Evolutionary conservation across 2,888 invertebrate genomes (phyloP), one percentile per base, ranked within the genome.

Genomic region (Phaedon cochleariae): DNA sequence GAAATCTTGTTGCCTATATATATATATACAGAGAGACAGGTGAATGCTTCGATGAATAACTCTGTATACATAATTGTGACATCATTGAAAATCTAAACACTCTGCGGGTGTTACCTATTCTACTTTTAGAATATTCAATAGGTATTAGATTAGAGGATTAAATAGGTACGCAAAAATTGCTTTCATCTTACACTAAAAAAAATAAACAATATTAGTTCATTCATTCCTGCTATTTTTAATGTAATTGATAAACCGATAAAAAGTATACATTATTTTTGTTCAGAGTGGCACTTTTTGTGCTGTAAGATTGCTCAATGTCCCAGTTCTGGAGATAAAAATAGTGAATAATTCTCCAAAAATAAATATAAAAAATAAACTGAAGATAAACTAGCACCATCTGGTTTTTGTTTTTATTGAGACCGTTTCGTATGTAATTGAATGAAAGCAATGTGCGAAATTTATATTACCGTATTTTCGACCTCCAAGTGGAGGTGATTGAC

Each of bases 321-420:
- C 15, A 41, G 41, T 41, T 41, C n/a, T 15, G 41, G 15, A 15
- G n/a, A 15, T 41, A 41, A 15, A 41, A 41, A 41, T 41, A 41
- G 41, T 41, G 15, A 41, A 41, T 9, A 3, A n/a, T 15, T 41
- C 15, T 7, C 41, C 41, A 41, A 6, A 15, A 41, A 41, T 41
- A 41, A 41, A 15, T 41, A 41, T 41, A 41, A 15, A 7, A 41
- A 41, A 10, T 2, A 15, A 41, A 10, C 15, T 3, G 15, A n/a
- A 41, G n/a, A 41, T 41, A 41, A 41, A 41, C 41, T n/a, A 41
- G 41, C 41, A n/a, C n/a, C n/a, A n/a, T n/a, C n/a, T n/a, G 41
- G 15, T 41, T 15, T 41, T 41, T n/a, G n/a, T 41, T 41, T 41
- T 41, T 15, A 15, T 41, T n/a, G 10, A 12, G n/a, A 34, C 34